phyloP scores from a whole-genome alignment of 2,797 vertebrate species.

The Acanthornis magna region DNA sequence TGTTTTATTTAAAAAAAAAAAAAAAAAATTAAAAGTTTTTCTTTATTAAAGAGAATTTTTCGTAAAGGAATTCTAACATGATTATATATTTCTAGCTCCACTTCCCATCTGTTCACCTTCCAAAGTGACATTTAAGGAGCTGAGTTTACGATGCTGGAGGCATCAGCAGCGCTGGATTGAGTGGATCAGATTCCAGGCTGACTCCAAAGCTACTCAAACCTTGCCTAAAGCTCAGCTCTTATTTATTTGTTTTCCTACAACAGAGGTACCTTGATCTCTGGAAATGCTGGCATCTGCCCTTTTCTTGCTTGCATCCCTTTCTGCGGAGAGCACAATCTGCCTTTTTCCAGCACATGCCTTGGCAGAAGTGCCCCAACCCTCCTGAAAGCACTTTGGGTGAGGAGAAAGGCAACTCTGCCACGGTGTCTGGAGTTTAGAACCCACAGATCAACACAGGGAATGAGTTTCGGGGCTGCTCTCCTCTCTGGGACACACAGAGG shows the following conservation, averaged over 20 bases:
- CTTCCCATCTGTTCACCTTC: constrained; percentile 67
- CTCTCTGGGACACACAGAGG: not conserved
- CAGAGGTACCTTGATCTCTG: constrained; percentile 16
- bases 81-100: constrained; percentile 25
- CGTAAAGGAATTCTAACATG: not conserved
- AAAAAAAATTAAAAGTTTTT: no score
- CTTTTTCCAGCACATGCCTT: not conserved
- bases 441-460: not conserved
- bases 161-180: constrained; percentile 50
- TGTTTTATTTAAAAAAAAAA: no score
- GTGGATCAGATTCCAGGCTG: constrained; percentile 53
- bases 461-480: not conserved
- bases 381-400: not conserved
- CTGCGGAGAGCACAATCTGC: not conserved
- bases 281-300: constrained; percentile 46
- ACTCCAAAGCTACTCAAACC: constrained; percentile 37
- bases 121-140: constrained; percentile 57
- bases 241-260: constrained; percentile 39
- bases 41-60: not conserved
- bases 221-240: constrained; percentile 54
- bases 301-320: not conserved
- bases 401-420: not conserved
- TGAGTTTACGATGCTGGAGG: constrained; percentile 39
- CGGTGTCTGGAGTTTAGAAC: not conserved
- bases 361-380: not conserved